phyloP scores from a whole-genome alignment of 2,888 invertebrate species.

The Megamerina dolium region DNA sequence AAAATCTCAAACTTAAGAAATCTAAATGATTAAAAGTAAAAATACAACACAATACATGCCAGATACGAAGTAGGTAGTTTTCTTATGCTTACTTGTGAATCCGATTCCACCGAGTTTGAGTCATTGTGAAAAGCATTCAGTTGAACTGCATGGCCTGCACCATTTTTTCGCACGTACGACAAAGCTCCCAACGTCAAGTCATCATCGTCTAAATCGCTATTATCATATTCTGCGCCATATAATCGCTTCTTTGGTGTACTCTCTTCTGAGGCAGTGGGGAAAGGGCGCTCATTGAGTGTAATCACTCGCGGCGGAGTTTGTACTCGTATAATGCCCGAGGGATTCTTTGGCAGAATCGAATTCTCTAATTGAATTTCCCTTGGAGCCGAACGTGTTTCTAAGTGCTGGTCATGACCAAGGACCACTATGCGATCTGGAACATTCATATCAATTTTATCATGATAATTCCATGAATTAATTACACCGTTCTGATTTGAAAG shows the following conservation, averaged over 20 bases:
- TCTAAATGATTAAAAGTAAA: no score
- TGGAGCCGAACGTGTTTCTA: slow-evolving; percentile 71
- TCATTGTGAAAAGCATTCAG: slow-evolving; percentile 38
- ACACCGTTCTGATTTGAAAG: slow-evolving; percentile 55
- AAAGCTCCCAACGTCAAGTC: slow-evolving; percentile 34
- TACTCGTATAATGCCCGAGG: slow-evolving; percentile 67
- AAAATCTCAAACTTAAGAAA: no score
- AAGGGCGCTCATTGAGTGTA: slow-evolving; percentile 78
- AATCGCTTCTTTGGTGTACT: slow-evolving; percentile 33
- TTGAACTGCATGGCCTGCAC: slow-evolving; percentile 26
- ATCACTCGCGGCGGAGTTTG: slow-evolving; percentile 85
- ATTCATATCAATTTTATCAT: slow-evolving; percentile 81
- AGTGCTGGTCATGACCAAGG: slow-evolving; percentile 68
- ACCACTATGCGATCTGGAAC: slow-evolving; percentile 91
- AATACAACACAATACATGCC: no score
- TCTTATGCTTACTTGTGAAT: slow-evolving; percentile 43
- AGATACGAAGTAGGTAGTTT: no score
- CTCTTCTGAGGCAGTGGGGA: slow-evolving; percentile 63
- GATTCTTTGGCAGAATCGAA: slow-evolving; percentile 65
- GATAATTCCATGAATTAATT: slow-evolving; percentile 60
- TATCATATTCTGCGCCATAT: slow-evolving; percentile 17
- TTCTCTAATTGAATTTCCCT: slow-evolving; percentile 81
- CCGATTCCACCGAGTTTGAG: slow-evolving; percentile 41
- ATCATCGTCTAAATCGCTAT: slow-evolving; percentile 29
- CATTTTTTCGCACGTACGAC: slow-evolving; percentile 40